Evolutionary conservation across 2,888 invertebrate genomes (phyloP).

Genomic region (Troilus luridus): DNA sequence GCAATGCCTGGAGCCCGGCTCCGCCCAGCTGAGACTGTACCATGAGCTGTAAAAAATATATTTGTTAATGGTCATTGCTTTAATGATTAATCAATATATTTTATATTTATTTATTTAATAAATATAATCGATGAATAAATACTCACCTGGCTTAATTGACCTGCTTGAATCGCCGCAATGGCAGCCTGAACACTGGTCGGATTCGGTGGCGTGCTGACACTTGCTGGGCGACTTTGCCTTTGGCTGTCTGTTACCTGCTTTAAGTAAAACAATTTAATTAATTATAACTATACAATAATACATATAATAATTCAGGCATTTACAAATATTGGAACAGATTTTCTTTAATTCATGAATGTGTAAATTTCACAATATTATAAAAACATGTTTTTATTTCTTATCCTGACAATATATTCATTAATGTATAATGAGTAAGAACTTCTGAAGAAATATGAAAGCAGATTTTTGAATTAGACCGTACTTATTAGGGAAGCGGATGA

Average conservation of each 20-base stretch:
- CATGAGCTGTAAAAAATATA: slow-evolving; percentile 67
- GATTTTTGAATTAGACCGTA: no score
- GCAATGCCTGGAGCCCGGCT: slow-evolving; percentile 65
- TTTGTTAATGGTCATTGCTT: not conserved
- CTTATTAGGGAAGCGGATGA: no score
- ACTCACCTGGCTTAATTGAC: slow-evolving; percentile 70
- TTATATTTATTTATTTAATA: not conserved
- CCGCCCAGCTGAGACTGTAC: slow-evolving; percentile 66
- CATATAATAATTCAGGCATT: not conserved
- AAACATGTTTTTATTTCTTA: no score
- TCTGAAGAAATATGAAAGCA: no score
- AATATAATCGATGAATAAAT: not conserved
- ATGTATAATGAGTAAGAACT: no score
- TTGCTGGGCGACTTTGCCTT: slow-evolving; percentile 66
- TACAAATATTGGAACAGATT: not conserved
- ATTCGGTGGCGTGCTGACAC: slow-evolving; percentile 58
- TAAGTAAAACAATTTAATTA: slow-evolving; percentile 8
- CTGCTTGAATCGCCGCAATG: slow-evolving; percentile 70
- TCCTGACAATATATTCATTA: no score
- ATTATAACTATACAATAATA: not conserved
- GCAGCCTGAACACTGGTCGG: slow-evolving; percentile 69
- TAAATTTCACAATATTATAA: no score
- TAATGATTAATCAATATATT: not conserved
- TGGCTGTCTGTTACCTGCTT: slow-evolving; percentile 67
- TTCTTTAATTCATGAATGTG: no score